A percentile compares a stretch with the other conserved stretches of the same genome.
Conservation (phyloP, 92 coral and sea anemone genomes). For the Epizoanthus illoricatus region DNA sequence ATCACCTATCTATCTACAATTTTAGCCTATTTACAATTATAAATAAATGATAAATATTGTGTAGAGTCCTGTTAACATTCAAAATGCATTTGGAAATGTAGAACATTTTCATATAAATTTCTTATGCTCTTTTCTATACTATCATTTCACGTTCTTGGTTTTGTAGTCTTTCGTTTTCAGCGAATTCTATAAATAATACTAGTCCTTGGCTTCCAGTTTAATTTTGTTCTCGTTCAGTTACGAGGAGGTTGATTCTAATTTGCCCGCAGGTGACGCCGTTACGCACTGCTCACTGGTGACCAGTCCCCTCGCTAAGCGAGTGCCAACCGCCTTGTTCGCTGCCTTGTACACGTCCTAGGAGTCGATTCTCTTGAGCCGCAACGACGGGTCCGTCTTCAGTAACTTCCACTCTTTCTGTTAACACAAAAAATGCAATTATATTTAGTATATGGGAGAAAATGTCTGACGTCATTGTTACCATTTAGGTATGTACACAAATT, state of each 20-base stretch:
- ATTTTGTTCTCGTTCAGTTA: neutral
- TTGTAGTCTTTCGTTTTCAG: neutral
- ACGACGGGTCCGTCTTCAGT: conserved; percentile 91
- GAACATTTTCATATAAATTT: neutral
- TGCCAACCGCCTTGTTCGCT: neutral
- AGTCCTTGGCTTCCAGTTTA: neutral
- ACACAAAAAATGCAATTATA: neutral
- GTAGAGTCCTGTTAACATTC: neutral
- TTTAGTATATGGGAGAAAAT: neutral
- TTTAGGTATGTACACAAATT: too few relatives aligned
- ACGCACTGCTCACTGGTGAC: neutral
- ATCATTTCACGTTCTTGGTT: neutral
- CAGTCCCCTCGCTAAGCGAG: conserved; percentile 7
- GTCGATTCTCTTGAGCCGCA: conserved; percentile 86
- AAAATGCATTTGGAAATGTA: conserved; percentile 17
- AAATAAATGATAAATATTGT: conserved; percentile 30
- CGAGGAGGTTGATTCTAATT: neutral
- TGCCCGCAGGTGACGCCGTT: neutral
- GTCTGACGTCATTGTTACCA: neutral
- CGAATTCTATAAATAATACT: conserved; percentile 7
- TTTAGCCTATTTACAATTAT: conserved; percentile 38
- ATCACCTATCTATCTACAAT: conserved; percentile 25
- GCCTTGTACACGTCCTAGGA: conserved; percentile 48
- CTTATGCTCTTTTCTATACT: neutral
- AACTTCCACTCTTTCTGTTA: conserved; percentile 90